These are phyloP conservation scores for Paraplagusia blochii DNA, from an alignment of 2,113 vertebrate genomes.

Conservation along the genomic window DNA sequence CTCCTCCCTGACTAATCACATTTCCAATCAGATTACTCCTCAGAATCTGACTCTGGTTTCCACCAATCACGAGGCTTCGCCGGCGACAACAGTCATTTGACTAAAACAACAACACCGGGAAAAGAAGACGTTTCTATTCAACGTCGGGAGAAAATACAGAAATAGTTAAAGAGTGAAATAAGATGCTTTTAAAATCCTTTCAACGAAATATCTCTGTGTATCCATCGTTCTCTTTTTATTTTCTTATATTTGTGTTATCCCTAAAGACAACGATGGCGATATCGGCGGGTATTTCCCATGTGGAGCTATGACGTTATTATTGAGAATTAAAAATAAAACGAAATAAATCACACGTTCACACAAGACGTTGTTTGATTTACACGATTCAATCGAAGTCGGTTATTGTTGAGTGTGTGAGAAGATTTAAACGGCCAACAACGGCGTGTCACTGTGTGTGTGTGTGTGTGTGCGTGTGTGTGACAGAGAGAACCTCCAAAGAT, in stretches of 20 bases:
- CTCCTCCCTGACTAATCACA: conserved; percentile 72
- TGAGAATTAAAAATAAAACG: neutral
- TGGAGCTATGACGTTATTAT: neutral
- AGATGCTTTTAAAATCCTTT: too few species aligned
- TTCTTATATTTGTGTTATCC: too few species aligned
- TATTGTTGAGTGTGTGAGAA: conserved; percentile 1
- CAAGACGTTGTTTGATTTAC: conserved; percentile 49
- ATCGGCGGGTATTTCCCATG: too few species aligned
- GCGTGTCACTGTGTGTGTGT: too few species aligned
- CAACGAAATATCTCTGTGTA: too few species aligned
- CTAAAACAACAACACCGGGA: conserved; percentile 43
- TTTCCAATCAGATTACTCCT: conserved; percentile 86
- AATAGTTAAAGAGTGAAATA: too few species aligned
- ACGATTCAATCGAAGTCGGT: conserved; percentile 33
- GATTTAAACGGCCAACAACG: conserved; percentile 33
- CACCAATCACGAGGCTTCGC: conserved; percentile 69
- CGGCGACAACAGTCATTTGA: conserved; percentile 68
- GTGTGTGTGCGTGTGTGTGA: conserved; percentile 14
- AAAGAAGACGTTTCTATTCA: too few species aligned
- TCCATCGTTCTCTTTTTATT: too few species aligned
- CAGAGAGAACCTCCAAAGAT: conserved; percentile 45
- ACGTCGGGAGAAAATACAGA: too few species aligned
- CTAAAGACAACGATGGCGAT: too few species aligned
- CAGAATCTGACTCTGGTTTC: conserved; percentile 78
- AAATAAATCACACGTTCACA: neutral